These are phyloP conservation scores for Eupithecia vulgata DNA, from an alignment of 2,888 invertebrate genomes.

Conservation along the genomic window DNA sequence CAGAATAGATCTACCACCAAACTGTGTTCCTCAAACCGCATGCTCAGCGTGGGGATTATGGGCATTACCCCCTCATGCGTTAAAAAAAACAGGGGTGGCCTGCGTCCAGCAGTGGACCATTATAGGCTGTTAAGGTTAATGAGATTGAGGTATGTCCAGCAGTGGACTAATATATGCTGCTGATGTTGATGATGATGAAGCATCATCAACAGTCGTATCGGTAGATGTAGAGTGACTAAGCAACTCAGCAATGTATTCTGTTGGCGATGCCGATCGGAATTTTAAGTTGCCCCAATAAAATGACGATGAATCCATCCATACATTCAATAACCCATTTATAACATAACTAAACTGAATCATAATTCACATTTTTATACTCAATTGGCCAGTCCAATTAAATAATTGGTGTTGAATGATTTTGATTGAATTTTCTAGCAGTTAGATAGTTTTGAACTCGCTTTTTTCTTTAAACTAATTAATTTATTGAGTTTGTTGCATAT, in stretches of 20 bases:
- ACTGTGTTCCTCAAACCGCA: too few relatives aligned
- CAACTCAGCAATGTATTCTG: conserved; percentile 31
- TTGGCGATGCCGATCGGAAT: conserved; percentile 46
- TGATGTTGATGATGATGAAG: too few relatives aligned
- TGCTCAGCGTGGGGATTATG: too few relatives aligned
- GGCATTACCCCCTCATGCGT: too few relatives aligned
- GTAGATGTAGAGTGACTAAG: conserved; percentile 17
- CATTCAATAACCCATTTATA: conserved; percentile 51
- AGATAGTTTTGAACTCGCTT: conserved; percentile 33
- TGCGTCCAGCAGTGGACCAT: too few relatives aligned
- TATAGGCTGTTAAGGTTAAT: too few relatives aligned
- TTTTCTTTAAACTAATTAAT: neutral
- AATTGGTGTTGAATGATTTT: conserved; percentile 43
- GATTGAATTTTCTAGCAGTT: conserved; percentile 41
- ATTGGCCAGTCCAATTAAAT: conserved; percentile 41
- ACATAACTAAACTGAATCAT: conserved; percentile 48
- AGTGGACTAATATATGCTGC: too few relatives aligned
- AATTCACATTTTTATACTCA: conserved; percentile 49
- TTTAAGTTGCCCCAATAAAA: conserved; percentile 59
- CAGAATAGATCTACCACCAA: too few relatives aligned
- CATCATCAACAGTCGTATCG: conserved; percentile 18
- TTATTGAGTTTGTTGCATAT: neutral
- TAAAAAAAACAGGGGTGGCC: too few relatives aligned
- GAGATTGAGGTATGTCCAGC: too few relatives aligned
- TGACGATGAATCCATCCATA: conserved; percentile 48